Percentiles rank a stretch among this genome's conserved stretches.
Evolutionary conservation across 2,888 invertebrate species (phyloP).

Genomic region (Campoplex capitator): DNA sequence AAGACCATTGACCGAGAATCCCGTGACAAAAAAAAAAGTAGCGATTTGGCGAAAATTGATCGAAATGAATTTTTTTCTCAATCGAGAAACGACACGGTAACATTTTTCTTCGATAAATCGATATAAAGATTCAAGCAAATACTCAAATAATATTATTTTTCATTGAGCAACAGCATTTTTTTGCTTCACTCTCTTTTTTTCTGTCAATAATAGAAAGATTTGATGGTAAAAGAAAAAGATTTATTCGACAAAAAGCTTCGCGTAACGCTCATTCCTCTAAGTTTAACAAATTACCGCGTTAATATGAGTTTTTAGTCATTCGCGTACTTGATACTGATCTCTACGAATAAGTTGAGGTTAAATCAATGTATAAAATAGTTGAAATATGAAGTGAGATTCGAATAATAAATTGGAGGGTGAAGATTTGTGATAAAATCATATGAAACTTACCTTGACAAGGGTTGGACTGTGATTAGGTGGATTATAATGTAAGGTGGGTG

Average conservation of each 20-base stretch:
- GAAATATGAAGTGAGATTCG: not conserved
- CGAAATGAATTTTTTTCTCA: not conserved
- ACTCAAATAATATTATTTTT: not conserved
- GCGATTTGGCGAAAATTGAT: too few species aligned
- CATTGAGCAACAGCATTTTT: not conserved
- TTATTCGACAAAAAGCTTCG: not conserved
- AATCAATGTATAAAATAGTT: not conserved
- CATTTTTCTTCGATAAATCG: not conserved
- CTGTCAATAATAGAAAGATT: not conserved
- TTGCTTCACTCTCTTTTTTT: not conserved
- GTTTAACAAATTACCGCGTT: not conserved
- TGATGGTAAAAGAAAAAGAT: not conserved
- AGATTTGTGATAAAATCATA: not conserved
- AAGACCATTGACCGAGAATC: not conserved
- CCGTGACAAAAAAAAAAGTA: not conserved
- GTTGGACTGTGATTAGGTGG: constrained; percentile 81
- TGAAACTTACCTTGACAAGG: constrained; percentile 79
- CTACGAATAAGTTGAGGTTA: not conserved
- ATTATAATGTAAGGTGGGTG: constrained; percentile 81
- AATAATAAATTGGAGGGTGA: not conserved
- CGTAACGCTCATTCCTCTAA: not conserved
- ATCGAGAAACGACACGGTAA: not conserved
- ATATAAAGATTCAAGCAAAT: not conserved
- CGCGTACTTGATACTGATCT: not conserved
- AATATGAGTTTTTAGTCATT: not conserved